Evolutionary conservation across 2,888 invertebrate genomes (phyloP), one percentile per base, ranked within the genome.

Genomic region (Schrankia costaestrigalis): DNA sequence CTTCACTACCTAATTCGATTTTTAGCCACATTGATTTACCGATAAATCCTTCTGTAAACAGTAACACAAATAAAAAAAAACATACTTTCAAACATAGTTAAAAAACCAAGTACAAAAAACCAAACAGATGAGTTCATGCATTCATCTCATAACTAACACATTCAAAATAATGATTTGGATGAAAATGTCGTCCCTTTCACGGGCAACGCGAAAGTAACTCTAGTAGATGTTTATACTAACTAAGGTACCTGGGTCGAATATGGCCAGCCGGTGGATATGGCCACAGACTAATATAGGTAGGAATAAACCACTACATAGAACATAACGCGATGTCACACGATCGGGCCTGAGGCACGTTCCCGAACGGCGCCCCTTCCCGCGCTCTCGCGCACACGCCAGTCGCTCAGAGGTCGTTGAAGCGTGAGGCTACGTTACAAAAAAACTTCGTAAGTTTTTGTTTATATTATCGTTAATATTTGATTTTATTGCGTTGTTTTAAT

Each of bases 211-310:
- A n/a, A n/a, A n/a, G n/a, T n/a, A n/a, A n/a, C n/a, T n/a, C n/a
- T n/a, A n/a, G n/a, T n/a, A n/a, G n/a, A n/a, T n/a, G n/a, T n/a
- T n/a, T n/a, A n/a, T n/a, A n/a, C n/a, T n/a, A n/a, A n/a, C n/a
- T 27, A 25, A 35, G 29, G 23, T 35, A 35, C 35, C 24, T 27
- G 35, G 29, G 35, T 35, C 29, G 25, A 35, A 35, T 35, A 35
- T 35, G 29, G 29, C 35, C 29, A 35, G 29, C 11, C 29, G 29
- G 5, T 15, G 23, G 28, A 34, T 34, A 35, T 35, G 35, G 25
- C 35, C 25, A 25, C 25, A 29, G 25, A 18, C 13, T 12, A 11
- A 11, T 27, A 14, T 29, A 25, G 15, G 10, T 25, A 23, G 4
- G 23, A 29, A 26, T 25, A 25, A 24, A 17, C 24, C 24, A 17